These are phyloP conservation scores for Sitophilus oryzae DNA, from an alignment of 1,140 invertebrate species.

Conservation along the genomic window DNA sequence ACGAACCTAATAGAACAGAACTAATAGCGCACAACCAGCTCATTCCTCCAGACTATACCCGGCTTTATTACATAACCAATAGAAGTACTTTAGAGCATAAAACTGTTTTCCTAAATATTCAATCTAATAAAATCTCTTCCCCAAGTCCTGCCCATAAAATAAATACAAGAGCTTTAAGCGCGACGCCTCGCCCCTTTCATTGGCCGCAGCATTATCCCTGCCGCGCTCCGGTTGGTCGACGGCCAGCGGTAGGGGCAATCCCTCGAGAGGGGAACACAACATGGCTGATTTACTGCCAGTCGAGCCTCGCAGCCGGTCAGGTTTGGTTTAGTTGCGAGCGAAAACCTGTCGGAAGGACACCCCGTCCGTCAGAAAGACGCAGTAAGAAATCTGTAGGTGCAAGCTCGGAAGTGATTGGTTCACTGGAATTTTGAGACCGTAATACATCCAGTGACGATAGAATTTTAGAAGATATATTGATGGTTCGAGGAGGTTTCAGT, in stretches of 20 bases:
- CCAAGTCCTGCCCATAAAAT: constrained; percentile 42
- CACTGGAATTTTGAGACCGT: background rate
- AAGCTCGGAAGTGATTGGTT: constrained; percentile 1
- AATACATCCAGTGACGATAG: too few species aligned
- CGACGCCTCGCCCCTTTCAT: constrained; percentile 30
- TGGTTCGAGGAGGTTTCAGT: too few species aligned
- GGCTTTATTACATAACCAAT: constrained; percentile 39
- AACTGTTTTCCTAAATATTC: constrained; percentile 42
- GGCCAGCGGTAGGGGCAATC: constrained; percentile 17
- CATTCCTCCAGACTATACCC: constrained; percentile 24
- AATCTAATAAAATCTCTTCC: constrained; percentile 42
- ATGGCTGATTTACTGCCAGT: constrained; percentile 43
- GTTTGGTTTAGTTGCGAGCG: constrained; percentile 26
- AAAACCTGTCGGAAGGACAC: background rate
- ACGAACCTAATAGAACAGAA: constrained; percentile 34
- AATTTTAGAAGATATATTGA: too few species aligned
- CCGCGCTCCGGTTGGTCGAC: constrained; percentile 24
- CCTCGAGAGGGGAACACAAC: constrained; percentile 34
- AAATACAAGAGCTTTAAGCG: constrained; percentile 33
- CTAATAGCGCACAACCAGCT: constrained; percentile 30
- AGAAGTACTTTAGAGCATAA: constrained; percentile 38
- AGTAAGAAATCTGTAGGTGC: too few species aligned
- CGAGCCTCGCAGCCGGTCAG: constrained; percentile 26
- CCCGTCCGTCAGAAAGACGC: too few species aligned
- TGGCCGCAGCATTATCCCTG: constrained; percentile 27